Evolutionary conservation across 2,888 invertebrate species (phyloP).

Genomic region (Dynastes maya): DNA sequence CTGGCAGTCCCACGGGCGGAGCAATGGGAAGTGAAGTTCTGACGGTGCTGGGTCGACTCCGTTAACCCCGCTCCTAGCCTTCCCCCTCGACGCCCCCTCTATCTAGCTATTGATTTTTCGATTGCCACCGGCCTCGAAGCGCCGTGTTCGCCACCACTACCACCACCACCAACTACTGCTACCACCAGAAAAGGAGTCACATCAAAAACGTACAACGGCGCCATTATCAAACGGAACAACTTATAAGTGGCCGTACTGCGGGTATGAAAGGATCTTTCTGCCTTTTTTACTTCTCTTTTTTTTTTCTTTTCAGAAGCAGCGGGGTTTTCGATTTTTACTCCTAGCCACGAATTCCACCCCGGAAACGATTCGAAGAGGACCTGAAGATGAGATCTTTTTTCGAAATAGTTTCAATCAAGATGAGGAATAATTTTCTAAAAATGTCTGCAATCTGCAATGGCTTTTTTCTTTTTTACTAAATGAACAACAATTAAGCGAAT

Average conservation of each 20-base stretch:
- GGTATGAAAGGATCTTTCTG: constrained; percentile 21
- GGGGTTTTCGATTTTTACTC: background rate
- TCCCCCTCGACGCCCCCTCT: constrained; percentile 53
- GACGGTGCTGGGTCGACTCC: constrained; percentile 58
- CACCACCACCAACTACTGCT: constrained; percentile 28
- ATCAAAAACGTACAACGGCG: constrained; percentile 58
- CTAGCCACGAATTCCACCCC: background rate
- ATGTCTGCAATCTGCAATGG: no score
- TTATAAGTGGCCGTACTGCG: constrained; percentile 53
- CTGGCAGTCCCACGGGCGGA: constrained; percentile 58
- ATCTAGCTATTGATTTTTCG: constrained; percentile 59
- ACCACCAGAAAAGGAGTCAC: constrained; percentile 58
- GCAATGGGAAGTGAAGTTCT: constrained; percentile 59
- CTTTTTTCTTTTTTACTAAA: no score
- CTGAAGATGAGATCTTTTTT: constrained; percentile 7
- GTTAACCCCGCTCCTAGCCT: constrained; percentile 54
- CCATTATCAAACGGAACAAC: constrained; percentile 60
- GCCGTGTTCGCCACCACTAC: constrained; percentile 40
- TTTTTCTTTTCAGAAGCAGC: constrained; percentile 2
- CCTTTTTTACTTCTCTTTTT: constrained; percentile 12
- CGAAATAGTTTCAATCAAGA: background rate
- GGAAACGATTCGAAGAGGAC: no score
- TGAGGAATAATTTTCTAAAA: no score
- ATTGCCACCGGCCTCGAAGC: constrained; percentile 60
- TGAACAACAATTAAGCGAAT: no score